phyloP scores from a whole-genome alignment of 37 sponge, comb jelly and placozoan genomes.

The Hormiphora californensis region DNA sequence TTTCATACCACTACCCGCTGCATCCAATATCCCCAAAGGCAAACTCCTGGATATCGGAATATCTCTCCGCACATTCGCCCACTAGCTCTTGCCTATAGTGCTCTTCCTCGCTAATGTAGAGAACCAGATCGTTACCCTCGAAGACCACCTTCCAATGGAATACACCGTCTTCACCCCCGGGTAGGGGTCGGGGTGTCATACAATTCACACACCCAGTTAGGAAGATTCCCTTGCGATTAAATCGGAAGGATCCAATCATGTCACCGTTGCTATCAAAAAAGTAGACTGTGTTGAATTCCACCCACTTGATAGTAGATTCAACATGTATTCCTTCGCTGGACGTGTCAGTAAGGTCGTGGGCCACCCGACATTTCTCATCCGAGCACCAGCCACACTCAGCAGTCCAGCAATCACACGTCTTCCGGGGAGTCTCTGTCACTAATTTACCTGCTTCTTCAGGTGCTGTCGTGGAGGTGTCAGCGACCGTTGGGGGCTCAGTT shows the following conservation, averaged over 20 bases:
- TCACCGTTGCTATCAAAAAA: neutral
- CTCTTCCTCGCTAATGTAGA: neutral
- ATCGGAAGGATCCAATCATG: neutral
- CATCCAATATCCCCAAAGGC: too few species aligned
- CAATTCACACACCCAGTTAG: neutral
- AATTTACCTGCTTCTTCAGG: too few species aligned
- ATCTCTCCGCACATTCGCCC: neutral
- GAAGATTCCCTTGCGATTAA: neutral
- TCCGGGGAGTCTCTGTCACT: neutral
- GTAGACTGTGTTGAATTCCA: neutral
- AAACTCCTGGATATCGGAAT: neutral
- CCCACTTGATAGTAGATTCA: neutral
- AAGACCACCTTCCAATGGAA: neutral
- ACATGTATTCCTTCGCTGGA: neutral
- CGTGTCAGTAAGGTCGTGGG: neutral
- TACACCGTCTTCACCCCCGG: neutral
- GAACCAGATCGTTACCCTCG: neutral
- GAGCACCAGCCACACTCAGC: neutral
- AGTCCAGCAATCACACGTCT: neutral
- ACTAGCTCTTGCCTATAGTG: neutral
- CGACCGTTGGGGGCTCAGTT: too few species aligned
- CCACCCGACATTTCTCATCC: neutral
- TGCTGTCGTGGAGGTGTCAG: too few species aligned
- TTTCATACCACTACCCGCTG: too few species aligned
- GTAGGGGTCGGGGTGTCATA: neutral